A percentile compares a stretch with the other conserved stretches of the same genome.
phyloP scores from a whole-genome alignment of 2,888 invertebrate species.

The Galeruca laticollis region DNA sequence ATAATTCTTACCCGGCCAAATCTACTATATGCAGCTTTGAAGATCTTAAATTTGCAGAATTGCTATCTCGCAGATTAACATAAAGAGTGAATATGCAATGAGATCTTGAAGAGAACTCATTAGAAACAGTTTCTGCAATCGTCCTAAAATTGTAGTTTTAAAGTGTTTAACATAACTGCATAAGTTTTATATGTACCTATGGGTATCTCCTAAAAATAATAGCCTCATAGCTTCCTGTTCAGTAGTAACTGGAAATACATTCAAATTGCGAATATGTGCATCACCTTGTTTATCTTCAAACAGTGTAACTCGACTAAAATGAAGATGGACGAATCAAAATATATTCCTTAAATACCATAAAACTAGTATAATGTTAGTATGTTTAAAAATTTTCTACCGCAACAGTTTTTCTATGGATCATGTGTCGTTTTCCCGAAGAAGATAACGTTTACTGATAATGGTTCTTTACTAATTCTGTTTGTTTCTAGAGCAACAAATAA shows the following conservation, averaged over 20 bases:
- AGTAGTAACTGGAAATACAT: conserved; percentile 65
- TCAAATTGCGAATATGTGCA: conserved; percentile 68
- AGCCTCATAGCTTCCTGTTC: conserved; percentile 69
- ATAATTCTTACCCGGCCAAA: conserved; percentile 67
- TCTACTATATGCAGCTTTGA: conserved; percentile 71
- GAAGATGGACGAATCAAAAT: conserved; percentile 14
- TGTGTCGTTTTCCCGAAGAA: too few species aligned
- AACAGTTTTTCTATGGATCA: too few species aligned
- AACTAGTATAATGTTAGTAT: not conserved
- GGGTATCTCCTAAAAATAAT: conserved; percentile 68
- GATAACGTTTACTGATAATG: too few species aligned
- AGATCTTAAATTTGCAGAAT: conserved; percentile 55
- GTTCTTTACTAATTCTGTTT: too few species aligned
- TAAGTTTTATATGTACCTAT: conserved; percentile 61
- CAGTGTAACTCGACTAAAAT: conserved; percentile 64
- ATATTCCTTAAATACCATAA: conserved; percentile 2
- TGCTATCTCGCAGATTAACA: conserved; percentile 62
- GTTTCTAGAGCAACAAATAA: too few species aligned
- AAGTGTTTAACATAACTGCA: not conserved
- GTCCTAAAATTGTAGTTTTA: conserved; percentile 58
- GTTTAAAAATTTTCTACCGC: too few species aligned
- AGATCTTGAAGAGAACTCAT: conserved; percentile 69
- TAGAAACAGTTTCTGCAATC: conserved; percentile 70
- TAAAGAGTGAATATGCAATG: conserved; percentile 71
- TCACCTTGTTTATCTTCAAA: conserved; percentile 68